Evolutionary conservation across 2,888 invertebrate genomes (phyloP).

Genomic region (Caenorhabditis plicata): DNA sequence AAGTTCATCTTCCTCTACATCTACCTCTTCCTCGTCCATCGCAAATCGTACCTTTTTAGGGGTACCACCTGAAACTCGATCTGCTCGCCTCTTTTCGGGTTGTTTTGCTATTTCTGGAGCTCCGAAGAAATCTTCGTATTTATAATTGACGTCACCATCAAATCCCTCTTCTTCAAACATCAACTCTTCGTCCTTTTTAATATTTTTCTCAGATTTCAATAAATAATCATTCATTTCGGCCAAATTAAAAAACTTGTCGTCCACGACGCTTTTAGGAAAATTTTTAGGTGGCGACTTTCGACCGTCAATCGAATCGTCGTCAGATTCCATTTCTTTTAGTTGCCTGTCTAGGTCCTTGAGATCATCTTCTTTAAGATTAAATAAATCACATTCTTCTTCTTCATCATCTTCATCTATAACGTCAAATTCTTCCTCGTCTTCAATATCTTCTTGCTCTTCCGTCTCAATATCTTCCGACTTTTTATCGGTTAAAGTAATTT

Average conservation of each 20-base stretch:
- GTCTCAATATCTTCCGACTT: not conserved
- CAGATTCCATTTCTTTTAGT: conserved; percentile 24
- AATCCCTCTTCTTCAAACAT: conserved; percentile 29
- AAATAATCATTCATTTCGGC: conserved; percentile 45
- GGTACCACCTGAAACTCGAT: conserved; percentile 5
- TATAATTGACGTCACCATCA: conserved; percentile 39
- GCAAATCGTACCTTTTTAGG: conserved; percentile 42
- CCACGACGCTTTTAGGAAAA: conserved; percentile 35
- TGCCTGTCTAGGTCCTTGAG: conserved; percentile 34
- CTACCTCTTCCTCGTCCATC: conserved; percentile 29
- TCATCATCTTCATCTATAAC: conserved; percentile 21
- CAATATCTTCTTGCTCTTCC: conserved; percentile 1
- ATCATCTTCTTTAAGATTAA: conserved; percentile 35
- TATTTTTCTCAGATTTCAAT: conserved; percentile 29
- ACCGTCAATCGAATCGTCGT: conserved; percentile 8
- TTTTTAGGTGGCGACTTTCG: conserved; percentile 13
- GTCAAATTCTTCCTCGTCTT: conserved; percentile 12
- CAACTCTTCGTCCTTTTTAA: conserved; percentile 21
- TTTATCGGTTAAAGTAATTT: too few species aligned
- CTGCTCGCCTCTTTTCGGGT: conserved; percentile 4
- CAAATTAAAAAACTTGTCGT: conserved; percentile 44
- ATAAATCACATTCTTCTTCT: conserved; percentile 36
- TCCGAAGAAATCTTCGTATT: conserved; percentile 50
- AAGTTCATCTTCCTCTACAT: conserved; percentile 16
- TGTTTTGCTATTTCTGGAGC: conserved; percentile 21